A percentile compares a stretch with the other conserved stretches of the same genome.
These are phyloP conservation scores for Cydia amplana DNA, from an alignment of 1,140 invertebrate genomes.

Conservation along the genomic window DNA sequence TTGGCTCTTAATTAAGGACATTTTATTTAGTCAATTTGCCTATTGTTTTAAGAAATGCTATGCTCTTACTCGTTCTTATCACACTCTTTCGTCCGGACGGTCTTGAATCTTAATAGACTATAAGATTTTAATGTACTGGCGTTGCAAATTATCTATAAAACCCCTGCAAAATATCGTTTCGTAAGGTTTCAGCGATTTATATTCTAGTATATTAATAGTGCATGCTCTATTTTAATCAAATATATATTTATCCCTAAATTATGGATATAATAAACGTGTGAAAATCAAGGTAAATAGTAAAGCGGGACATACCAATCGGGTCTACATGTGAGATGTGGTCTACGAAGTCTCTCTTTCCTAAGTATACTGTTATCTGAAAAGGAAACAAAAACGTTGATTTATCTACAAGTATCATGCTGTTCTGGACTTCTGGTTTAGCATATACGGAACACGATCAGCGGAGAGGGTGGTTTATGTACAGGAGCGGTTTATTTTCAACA, in stretches of 20 bases:
- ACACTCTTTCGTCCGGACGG: too few relatives aligned
- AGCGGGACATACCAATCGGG: constrained; percentile 91
- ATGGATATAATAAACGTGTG: background rate
- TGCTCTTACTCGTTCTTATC: too few relatives aligned
- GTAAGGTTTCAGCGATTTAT: too few relatives aligned
- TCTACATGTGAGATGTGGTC: constrained; percentile 98
- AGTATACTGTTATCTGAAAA: constrained; percentile 95
- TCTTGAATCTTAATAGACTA: background rate
- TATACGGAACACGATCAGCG: background rate
- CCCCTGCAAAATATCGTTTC: background rate
- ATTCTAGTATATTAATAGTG: too few relatives aligned
- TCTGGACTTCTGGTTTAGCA: background rate
- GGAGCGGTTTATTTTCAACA: too few relatives aligned
- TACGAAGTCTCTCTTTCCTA: constrained; percentile 98
- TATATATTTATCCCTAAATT: background rate
- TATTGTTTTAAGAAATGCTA: too few relatives aligned
- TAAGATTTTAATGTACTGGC: background rate
- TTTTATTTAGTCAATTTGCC: too few relatives aligned
- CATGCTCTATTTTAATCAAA: too few relatives aligned
- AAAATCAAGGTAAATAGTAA: background rate
- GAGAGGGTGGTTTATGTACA: background rate
- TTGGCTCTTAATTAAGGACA: too few relatives aligned
- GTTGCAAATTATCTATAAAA: background rate
- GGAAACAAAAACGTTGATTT: constrained; percentile 37
- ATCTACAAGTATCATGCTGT: constrained; percentile 20